Conservation (phyloP, 2,888 invertebrate genomes). For the Globia sparganii region DNA sequence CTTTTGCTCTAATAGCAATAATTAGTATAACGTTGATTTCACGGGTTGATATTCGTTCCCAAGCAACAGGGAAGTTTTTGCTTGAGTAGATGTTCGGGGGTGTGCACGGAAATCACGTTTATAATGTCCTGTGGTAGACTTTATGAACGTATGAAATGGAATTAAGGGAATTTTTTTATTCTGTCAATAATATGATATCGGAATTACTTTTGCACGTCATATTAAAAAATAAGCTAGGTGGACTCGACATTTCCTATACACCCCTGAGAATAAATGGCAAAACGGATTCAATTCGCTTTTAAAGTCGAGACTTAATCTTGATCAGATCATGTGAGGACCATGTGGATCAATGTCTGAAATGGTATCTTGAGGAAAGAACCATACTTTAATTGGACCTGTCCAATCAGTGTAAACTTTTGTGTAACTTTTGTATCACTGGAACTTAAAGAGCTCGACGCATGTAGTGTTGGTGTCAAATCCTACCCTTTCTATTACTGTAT, state of each 20-base stretch:
- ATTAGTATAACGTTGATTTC: too few relatives aligned
- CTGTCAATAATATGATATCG: not conserved
- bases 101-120: slow-evolving; percentile 42
- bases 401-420: not conserved
- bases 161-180: not conserved
- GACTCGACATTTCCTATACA: not conserved
- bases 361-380: not conserved
- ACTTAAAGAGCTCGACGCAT: not conserved
- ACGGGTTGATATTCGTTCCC: slow-evolving; percentile 55
- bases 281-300: not conserved
- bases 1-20: too few relatives aligned
- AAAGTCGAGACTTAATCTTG: not conserved
- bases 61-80: slow-evolving; percentile 61
- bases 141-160: not conserved
- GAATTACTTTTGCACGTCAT: not conserved
- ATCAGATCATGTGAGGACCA: not conserved
- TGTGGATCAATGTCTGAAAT: not conserved
- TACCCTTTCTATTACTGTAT: not conserved
- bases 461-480: not conserved
- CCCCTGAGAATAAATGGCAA: not conserved
- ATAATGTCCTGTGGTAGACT: slow-evolving; percentile 21
- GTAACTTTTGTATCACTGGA: too few relatives aligned
- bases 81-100: slow-evolving; percentile 28
- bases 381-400: not conserved
- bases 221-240: not conserved